Percentiles rank a stretch among this genome's conserved stretches.
Conservation (phyloP, 2,113 vertebrate genomes). For the Entelurus aequoreus region DNA sequence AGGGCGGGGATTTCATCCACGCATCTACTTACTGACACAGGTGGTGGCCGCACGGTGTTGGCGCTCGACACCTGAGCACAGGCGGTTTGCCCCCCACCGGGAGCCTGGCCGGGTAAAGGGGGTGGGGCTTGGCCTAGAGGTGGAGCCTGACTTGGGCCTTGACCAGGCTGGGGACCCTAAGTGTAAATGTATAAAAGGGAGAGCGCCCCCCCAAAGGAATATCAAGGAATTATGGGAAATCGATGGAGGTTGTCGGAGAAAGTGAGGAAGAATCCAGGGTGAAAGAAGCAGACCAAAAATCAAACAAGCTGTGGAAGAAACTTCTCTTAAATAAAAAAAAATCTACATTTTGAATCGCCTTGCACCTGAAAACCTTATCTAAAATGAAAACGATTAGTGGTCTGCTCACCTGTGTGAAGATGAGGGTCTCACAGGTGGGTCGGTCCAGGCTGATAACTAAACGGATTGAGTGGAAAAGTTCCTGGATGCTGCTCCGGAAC, state of each 20-base stretch:
- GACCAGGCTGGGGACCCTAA: constrained; percentile 68
- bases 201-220: constrained; percentile 14
- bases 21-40: constrained; percentile 79
- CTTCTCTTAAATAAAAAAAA: not conserved
- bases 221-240: constrained; percentile 28
- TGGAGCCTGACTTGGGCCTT: constrained; percentile 65
- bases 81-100: constrained; percentile 67
- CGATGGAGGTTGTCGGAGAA: constrained; percentile 20
- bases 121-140: constrained; percentile 39
- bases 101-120: constrained; percentile 55
- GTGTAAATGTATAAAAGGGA: constrained; percentile 42
- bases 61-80: constrained; percentile 75
- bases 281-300: constrained; percentile 7
- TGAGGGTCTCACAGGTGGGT: constrained; percentile 91
- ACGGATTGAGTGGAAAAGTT: constrained; percentile 96
- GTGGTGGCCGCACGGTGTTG: constrained; percentile 70
- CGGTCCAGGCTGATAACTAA: constrained; percentile 96
- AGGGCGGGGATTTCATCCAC: constrained; percentile 22
- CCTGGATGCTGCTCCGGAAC: constrained; percentile 90
- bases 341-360: no score
- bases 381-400: not conserved
- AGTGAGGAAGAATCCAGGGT: constrained; percentile 15
- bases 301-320: constrained; percentile 4
- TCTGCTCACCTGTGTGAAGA: constrained; percentile 89
- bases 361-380: not conserved